Percentiles rank a stretch among this genome's conserved stretches.
These are phyloP conservation scores for Alligator mississippiensis DNA, from an alignment of 2,113 vertebrate genomes.

Conservation along the genomic window DNA sequence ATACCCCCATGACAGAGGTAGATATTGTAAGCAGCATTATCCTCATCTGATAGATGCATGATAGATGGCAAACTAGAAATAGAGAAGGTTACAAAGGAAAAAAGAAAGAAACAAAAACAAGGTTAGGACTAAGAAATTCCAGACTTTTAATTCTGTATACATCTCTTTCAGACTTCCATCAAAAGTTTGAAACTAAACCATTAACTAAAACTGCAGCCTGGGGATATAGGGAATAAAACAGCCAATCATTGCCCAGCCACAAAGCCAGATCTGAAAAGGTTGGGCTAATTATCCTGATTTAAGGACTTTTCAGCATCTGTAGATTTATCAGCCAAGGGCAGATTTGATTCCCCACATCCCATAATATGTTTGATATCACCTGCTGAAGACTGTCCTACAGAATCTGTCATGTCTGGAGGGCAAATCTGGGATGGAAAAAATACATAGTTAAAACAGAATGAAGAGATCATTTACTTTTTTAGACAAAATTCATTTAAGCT, in stretches of 20 bases:
- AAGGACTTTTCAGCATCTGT: not conserved
- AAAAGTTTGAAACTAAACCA: constrained; percentile 14
- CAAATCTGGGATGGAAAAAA: not conserved
- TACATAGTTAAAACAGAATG: not conserved
- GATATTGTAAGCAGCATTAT: not conserved
- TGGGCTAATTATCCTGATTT: not conserved
- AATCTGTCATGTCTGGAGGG: not conserved
- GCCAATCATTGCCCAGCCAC: not conserved
- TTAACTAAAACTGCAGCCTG: not conserved
- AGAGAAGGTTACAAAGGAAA: not conserved
- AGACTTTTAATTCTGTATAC: not conserved
- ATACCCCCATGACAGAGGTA: not conserved
- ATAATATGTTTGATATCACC: not conserved
- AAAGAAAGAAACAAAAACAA: not conserved
- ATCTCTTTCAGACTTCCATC: constrained; percentile 18
- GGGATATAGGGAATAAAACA: not conserved
- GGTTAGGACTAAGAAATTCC: not conserved
- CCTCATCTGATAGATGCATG: not conserved
- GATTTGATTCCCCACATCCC: not conserved
- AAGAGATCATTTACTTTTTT: not conserved
- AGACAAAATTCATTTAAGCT: not conserved
- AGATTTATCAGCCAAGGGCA: not conserved
- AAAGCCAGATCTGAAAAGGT: not conserved
- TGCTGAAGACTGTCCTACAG: not conserved
- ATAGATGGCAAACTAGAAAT: not conserved